phyloP scores from a whole-genome alignment of 2,888 invertebrate genomes.

The Brachylomia viminalis region DNA sequence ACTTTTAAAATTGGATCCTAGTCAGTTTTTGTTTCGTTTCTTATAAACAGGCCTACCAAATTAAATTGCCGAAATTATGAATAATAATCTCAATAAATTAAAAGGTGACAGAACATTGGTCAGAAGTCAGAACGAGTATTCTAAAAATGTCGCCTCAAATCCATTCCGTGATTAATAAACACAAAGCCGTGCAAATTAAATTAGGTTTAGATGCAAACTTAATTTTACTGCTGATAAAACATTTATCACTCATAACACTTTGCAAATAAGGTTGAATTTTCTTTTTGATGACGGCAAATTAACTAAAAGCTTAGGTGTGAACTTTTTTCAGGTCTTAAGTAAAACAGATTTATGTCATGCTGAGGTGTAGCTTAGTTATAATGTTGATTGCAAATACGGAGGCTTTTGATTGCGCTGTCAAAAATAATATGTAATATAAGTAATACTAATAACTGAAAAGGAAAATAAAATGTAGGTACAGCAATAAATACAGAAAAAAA shows the following conservation, averaged over 20 bases:
- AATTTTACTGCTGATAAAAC: not conserved
- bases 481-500: not conserved
- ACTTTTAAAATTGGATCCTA: conserved; percentile 38
- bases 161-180: conserved; percentile 79
- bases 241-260: fast-evolving
- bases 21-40: conserved; percentile 2
- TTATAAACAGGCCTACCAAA: conserved; percentile 43
- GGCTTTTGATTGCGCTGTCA: conserved; percentile 39
- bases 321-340: conserved; percentile 72
- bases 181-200: conserved; percentile 81
- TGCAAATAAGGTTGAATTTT: conserved; percentile 26
- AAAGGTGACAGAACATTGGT: conserved; percentile 52
- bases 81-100: conserved; percentile 61
- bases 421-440: not conserved
- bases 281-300: not conserved
- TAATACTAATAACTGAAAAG: not conserved
- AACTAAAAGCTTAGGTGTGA: conserved; percentile 69
- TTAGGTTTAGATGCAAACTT: conserved; percentile 68
- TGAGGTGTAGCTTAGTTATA: conserved; percentile 62
- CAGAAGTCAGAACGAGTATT: conserved; percentile 64
- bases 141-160: conserved; percentile 75
- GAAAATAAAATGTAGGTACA: not conserved
- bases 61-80: conserved; percentile 50
- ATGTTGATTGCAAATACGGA: conserved; percentile 57
- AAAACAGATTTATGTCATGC: conserved; percentile 81